Conservation (phyloP, 2,888 invertebrate species). For the Apamea monoglypha region DNA sequence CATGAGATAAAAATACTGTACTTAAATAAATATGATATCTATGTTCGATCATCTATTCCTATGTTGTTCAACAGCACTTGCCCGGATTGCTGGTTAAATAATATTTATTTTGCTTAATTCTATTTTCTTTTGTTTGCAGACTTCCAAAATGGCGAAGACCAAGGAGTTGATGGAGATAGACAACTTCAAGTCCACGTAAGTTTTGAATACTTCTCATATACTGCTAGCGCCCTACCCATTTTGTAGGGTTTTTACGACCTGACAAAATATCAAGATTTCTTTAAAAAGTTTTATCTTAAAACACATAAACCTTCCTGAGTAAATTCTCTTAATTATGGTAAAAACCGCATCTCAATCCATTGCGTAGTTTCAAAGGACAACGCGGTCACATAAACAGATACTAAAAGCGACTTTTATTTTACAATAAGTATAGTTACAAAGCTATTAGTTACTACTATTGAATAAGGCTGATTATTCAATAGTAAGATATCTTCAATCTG, state of each 20-base stretch:
- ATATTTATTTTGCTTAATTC: neutral
- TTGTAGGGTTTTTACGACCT: neutral
- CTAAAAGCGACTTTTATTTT: too few relatives aligned
- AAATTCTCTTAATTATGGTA: neutral
- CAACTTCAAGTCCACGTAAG: conserved; percentile 84
- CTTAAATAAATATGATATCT: neutral
- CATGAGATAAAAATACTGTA: neutral
- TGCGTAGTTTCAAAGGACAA: too few relatives aligned
- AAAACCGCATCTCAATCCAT: neutral
- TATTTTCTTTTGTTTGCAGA: conserved; percentile 70
- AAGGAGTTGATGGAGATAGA: conserved; percentile 72
- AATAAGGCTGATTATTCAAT: neutral
- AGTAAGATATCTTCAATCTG: neutral
- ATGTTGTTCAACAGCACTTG: too few relatives aligned
- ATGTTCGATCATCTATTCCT: neutral
- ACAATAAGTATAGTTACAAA: neutral
- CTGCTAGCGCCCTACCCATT: fast-evolving
- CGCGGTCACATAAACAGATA: too few relatives aligned
- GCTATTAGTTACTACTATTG: neutral
- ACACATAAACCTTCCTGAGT: too few relatives aligned
- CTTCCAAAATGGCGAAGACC: conserved; percentile 74
- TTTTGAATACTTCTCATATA: conserved; percentile 41
- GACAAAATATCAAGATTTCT: neutral
- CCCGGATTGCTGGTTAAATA: neutral
- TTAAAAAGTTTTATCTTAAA: neutral